A percentile compares a stretch with the other conserved stretches of the same genome.
Conservation (phyloP, 2,797 vertebrate species). For the Trematomus bernacchii region DNA sequence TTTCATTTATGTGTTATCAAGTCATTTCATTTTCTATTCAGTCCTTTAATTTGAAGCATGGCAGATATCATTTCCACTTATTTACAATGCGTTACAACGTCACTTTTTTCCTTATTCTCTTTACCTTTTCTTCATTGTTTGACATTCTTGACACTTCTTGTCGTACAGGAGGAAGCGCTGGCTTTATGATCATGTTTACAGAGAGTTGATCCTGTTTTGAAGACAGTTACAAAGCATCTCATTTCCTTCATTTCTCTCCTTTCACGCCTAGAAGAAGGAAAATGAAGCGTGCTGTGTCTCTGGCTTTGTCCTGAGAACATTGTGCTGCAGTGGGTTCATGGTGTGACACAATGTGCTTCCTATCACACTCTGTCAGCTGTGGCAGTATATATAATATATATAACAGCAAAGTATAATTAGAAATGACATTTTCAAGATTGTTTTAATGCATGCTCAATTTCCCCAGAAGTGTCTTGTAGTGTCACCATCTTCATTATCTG, state of each 20-base stretch:
- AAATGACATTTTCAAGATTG: not conserved
- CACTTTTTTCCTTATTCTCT: conserved; percentile 9
- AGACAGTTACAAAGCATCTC: not conserved
- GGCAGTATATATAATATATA: no score
- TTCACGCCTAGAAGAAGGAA: not conserved
- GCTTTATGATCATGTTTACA: conserved; percentile 8
- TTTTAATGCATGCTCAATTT: not conserved
- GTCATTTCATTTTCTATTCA: conserved; percentile 19
- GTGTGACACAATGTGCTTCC: not conserved
- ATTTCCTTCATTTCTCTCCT: conserved; percentile 17
- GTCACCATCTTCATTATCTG: not conserved
- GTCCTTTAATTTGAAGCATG: conserved; percentile 2
- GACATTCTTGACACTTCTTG: conserved; percentile 6
- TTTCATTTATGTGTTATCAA: conserved; percentile 25
- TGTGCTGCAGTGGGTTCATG: not conserved
- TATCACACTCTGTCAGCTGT: not conserved
- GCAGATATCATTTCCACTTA: conserved; percentile 8
- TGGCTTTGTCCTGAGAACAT: conserved; percentile 18
- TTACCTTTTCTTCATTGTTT: conserved; percentile 3
- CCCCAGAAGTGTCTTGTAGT: not conserved
- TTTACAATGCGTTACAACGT: not conserved
- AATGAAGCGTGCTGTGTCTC: conserved; percentile 12
- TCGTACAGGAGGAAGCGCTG: conserved; percentile 3
- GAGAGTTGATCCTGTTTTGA: conserved; percentile 11
- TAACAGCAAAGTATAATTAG: not conserved